Evolutionary conservation across 2,888 invertebrate species (phyloP).

Genomic region (Ceriagrion tenellum): DNA sequence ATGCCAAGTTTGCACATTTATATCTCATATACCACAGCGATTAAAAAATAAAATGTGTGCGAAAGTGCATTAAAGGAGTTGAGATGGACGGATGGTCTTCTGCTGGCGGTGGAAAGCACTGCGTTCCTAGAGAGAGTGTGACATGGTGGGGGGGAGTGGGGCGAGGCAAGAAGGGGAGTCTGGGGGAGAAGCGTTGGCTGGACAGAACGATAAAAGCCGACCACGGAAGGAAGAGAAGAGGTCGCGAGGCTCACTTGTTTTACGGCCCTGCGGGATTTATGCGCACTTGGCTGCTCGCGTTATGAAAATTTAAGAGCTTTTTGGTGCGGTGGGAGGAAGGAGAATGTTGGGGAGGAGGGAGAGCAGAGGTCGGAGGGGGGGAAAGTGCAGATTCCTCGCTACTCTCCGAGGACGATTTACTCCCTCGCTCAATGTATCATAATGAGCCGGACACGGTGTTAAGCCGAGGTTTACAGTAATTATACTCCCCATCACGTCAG

Average conservation of each 20-base stretch:
- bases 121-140: too few species aligned
- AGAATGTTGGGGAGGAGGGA: neutral
- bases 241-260: neutral
- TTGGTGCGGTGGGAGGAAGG: neutral
- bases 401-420: neutral
- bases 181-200: neutral
- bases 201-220: neutral
- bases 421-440: neutral
- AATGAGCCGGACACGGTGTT: neutral
- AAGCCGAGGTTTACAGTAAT: neutral
- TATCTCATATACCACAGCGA: too few species aligned
- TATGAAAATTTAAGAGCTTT: neutral
- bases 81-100: too few species aligned
- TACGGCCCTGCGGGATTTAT: neutral
- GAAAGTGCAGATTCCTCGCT: neutral
- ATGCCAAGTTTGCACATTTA: too few species aligned
- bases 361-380: too few species aligned
- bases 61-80: too few species aligned
- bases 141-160: too few species aligned
- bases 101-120: too few species aligned
- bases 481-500: too few species aligned
- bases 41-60: too few species aligned
- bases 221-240: neutral
- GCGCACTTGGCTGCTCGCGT: neutral
- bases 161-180: too few species aligned